Evolutionary conservation across 2,888 invertebrate genomes (phyloP), one percentile per base, ranked within the genome.

Genomic region (Tubiluchus corallicola): DNA sequence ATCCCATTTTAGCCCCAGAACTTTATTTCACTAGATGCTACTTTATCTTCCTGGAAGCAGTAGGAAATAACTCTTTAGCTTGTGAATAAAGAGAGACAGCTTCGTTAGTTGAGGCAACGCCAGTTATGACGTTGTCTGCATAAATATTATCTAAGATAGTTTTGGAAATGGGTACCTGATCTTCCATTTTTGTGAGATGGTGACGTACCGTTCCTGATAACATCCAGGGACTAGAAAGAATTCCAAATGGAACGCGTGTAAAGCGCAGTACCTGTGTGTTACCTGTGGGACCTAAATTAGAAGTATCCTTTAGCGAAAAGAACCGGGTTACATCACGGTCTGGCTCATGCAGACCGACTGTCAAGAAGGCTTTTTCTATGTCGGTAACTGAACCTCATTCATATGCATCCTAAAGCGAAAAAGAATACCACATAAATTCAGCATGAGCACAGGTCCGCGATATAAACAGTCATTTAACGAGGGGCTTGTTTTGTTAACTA

Each of bases 1-100:
- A 47, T 44, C 29, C 54, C 54, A 54, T 2, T n/a, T 16, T 4
- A 55, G 37, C 5, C 54, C 53, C 17, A 54, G 42, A 5, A 47
- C 47, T 21, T 50, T 43, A 13, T 21, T 2, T 4, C 3, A 5
- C 17, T 29, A 3, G 17, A 17, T n/a, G 20, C 41, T 13, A 16
- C 3, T 29, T 18, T 17, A 37, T 43, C 42, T 20, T 17, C 37
- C 9, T 51, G 0, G 38, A 17, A 19, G 43, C 38, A 21, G 5
- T 20, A 46, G 17, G 4, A 42, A 52, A 48, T 9, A 44, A 38
- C 1, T 20, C 9, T 21, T 47, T 51, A 17, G 40, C 3, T 1
- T 21, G 5, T 2, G 16, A 1, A 37, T 49, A 49, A 1, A 38
- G 16, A 2, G 19, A 4, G 1, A 21, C 2, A 1, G 38, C 41